Conservation (phyloP, 2,113 vertebrate species). For the Terrapene triunguis region DNA sequence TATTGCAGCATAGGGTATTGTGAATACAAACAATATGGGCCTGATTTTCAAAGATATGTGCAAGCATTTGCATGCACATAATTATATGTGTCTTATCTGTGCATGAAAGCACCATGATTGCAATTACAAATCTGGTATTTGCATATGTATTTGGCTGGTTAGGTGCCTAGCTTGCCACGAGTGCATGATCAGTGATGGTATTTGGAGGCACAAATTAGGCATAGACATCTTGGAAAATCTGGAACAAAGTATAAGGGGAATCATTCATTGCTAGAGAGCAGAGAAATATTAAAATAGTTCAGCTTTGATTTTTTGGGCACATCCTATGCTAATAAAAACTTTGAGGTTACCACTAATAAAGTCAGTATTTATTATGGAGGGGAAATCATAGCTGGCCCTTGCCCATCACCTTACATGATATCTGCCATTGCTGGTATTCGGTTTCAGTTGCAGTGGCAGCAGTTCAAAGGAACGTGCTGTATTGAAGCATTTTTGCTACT, state of each 20-base stretch:
- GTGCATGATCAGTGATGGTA: neutral
- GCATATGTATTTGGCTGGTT: neutral
- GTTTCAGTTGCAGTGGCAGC: neutral
- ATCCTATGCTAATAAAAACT: neutral
- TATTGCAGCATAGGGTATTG: neutral
- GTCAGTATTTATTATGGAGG: neutral
- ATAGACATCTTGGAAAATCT: neutral
- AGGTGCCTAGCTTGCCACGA: neutral
- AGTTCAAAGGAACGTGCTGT: neutral
- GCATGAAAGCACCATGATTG: neutral
- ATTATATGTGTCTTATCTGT: neutral
- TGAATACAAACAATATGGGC: neutral
- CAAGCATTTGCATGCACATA: neutral
- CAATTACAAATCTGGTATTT: neutral
- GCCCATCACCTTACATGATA: neutral
- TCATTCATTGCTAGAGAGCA: neutral
- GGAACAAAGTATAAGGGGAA: neutral
- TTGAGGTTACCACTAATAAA: neutral
- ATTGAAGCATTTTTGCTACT: neutral
- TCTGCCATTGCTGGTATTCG: neutral
- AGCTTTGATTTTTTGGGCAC: neutral
- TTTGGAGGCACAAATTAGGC: neutral
- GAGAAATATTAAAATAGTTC: neutral
- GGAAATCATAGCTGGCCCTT: neutral
- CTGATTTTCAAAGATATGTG: neutral